Conservation (phyloP, 2,888 invertebrate species). For the Stenurella melanura region DNA sequence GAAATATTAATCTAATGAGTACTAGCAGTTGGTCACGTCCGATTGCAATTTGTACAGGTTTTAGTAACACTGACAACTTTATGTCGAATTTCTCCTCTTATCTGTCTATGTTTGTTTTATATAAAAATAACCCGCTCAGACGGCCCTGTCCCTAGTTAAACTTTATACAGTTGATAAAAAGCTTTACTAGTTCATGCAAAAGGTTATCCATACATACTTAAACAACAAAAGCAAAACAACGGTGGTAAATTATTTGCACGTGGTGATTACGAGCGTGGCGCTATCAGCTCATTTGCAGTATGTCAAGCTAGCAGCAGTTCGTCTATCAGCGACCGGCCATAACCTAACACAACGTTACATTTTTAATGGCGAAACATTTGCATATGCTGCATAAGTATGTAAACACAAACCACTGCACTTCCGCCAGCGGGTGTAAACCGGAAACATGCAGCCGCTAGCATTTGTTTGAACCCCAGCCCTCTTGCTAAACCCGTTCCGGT, state of each 20-base stretch:
- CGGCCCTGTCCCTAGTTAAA: slow-evolving; percentile 21
- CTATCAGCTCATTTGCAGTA: slow-evolving; percentile 46
- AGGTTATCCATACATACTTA: slow-evolving; percentile 36
- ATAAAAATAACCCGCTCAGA: not conserved
- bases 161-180: slow-evolving; percentile 33
- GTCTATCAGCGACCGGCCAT: slow-evolving; percentile 56
- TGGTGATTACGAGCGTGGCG: slow-evolving; percentile 40
- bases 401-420: slow-evolving; percentile 69
- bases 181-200: slow-evolving; percentile 37
- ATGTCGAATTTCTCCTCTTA: not conserved
- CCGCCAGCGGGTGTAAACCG: slow-evolving; percentile 68
- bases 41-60: too few species aligned
- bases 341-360: slow-evolving; percentile 67
- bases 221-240: slow-evolving; percentile 29
- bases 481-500: slow-evolving; percentile 36
- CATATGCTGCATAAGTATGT: slow-evolving; percentile 67
- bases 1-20: too few species aligned
- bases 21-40: too few species aligned
- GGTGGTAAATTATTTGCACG: slow-evolving; percentile 45
- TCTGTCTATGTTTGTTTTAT: not conserved
- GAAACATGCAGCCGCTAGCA: slow-evolving; percentile 66
- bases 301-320: slow-evolving; percentile 40
- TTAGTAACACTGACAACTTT: too few species aligned
- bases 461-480: slow-evolving; percentile 58
- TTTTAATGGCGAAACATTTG: slow-evolving; percentile 67